Conservation (phyloP, 2,113 vertebrate species). For the Desmodus rotundus region DNA sequence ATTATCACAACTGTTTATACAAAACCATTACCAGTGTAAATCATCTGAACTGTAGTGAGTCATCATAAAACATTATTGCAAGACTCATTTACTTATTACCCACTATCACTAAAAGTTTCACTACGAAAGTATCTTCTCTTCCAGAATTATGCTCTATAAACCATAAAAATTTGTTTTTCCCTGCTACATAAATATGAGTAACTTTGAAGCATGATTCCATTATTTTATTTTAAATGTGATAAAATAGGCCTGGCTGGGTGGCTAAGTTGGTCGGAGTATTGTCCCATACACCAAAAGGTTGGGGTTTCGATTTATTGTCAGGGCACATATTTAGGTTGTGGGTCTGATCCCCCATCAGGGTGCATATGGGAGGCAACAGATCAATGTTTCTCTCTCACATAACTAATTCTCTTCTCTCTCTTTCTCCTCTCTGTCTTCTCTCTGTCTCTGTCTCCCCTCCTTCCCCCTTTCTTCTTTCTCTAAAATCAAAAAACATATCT, state of each 20-base stretch:
- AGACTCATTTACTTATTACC: background rate
- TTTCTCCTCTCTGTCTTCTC: too few species aligned
- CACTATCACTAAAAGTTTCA: background rate
- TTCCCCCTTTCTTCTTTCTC: too few species aligned
- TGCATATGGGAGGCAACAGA: too few species aligned
- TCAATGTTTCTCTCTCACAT: too few species aligned
- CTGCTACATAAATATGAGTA: background rate
- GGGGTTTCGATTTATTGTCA: too few species aligned
- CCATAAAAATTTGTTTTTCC: background rate
- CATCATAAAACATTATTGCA: background rate
- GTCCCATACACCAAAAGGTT: too few species aligned
- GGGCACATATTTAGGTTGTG: too few species aligned
- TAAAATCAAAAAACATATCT: too few species aligned
- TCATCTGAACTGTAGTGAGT: background rate
- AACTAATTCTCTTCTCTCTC: too few species aligned
- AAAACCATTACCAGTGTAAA: background rate
- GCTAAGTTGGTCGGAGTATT: too few species aligned
- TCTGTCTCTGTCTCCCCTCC: too few species aligned
- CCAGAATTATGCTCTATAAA: background rate
- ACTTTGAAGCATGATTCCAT: background rate
- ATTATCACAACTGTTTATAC: background rate
- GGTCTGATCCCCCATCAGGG: too few species aligned
- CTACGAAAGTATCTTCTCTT: background rate
- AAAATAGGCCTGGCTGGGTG: background rate
- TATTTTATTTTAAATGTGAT: background rate